phyloP scores from a whole-genome alignment of 2,797 vertebrate species.

The Toxotes lorentzi region DNA sequence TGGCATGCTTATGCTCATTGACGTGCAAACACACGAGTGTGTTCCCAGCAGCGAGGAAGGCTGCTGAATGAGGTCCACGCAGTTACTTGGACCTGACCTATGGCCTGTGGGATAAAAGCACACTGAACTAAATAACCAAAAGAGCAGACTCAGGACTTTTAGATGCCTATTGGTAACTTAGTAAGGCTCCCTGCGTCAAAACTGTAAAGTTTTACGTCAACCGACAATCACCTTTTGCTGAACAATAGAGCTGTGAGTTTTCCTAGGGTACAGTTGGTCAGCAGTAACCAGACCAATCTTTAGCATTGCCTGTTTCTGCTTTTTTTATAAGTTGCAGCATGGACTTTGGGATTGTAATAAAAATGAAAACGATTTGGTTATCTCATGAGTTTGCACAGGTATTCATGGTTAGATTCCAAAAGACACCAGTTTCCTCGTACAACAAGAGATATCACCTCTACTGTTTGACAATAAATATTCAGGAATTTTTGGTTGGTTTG shows the following conservation, averaged over 20 bases:
- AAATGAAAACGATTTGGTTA: background rate
- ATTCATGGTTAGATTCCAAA: conserved; percentile 30
- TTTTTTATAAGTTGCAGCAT: conserved; percentile 9
- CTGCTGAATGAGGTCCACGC: conserved; percentile 37
- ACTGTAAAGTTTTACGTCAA: background rate
- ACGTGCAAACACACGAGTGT: conserved; percentile 19
- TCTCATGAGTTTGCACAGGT: background rate
- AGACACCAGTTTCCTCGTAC: conserved; percentile 25
- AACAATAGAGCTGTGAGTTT: conserved; percentile 16
- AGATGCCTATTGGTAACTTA: conserved; percentile 8
- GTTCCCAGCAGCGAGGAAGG: conserved; percentile 9
- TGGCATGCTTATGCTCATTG: conserved; percentile 29
- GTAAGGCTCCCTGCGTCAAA: conserved; percentile 3
- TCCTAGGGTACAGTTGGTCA: conserved; percentile 7
- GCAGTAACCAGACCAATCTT: conserved; percentile 11
- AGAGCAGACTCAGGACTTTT: conserved; percentile 23
- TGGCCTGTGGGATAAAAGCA: conserved; percentile 41
- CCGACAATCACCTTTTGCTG: background rate
- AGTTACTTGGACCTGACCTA: conserved; percentile 37
- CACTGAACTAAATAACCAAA: conserved; percentile 31
- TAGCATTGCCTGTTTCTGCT: background rate
- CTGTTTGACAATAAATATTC: background rate
- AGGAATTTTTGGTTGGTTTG: conserved; percentile 25
- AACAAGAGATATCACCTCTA: background rate
- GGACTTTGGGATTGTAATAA: background rate